Base-by-base conservation (phyloP, 2,888 invertebrate genomes). In the Macroteleia sp. region DNA sequence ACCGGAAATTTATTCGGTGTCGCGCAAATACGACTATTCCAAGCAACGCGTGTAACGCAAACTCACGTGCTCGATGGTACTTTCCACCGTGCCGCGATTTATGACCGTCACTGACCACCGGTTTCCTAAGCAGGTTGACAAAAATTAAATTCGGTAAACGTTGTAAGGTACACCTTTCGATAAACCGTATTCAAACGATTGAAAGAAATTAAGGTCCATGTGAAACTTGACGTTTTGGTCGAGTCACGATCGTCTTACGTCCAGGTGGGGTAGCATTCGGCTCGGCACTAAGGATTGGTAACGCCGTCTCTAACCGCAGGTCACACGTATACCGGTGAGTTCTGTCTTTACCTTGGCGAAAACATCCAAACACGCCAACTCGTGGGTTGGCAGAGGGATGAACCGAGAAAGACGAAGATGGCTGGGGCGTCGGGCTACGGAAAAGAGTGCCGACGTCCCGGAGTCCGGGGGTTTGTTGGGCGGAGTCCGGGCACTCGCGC, bases 221-320 rank as follows among this genome's bases (percentile, higher is more conserved):
- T 10, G 34, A 44, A 36, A 44, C 22, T 62, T 28, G 19, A 42
- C 44, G 54, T 70, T 59, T 66, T 36, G 46, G 16, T 3, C 42
- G 30, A 54, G 42, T 44, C 34, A 36, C 48, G 67, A 57, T 57
- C 52, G 54, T 20, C 32, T 69, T 22, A 41, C 50, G 50, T 57
- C 57, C 52, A 57, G 62, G 62, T 67, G 77, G 77, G 71, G 71
- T 73, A 17, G 82, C 83, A 83, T 83, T 87, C 85, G 85, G 71
- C 79, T 82, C 83, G 79, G 82, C 83, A 81, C 86, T 86, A 86
- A 86, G 82, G 82, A 83, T 84, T 82, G 85, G 82, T 82, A 82
- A 85, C 85, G 84, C 80, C 81, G 87, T 83, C 83, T 87, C 88
- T 74, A 89, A 89, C 88, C 89, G 81, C 88, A 89, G 79, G 64